A percentile compares a stretch with the other conserved stretches of the same genome.
phyloP scores from a whole-genome alignment of 2,797 vertebrate species.

The Brotula barbata region DNA sequence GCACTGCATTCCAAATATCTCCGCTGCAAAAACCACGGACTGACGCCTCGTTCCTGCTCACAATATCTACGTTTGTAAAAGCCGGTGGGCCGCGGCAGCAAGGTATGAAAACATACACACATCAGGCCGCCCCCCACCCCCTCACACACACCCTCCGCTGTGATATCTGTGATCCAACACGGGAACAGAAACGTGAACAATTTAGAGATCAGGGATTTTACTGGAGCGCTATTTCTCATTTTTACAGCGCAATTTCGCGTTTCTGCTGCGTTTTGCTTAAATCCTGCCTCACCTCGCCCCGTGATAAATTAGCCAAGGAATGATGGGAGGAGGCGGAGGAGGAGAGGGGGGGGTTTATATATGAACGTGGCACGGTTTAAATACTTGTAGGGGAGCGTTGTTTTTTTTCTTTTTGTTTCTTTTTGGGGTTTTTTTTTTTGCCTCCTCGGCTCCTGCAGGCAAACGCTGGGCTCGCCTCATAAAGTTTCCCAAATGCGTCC shows the following conservation, averaged over 20 bases:
- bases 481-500: constrained; percentile 80
- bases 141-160: too few species aligned
- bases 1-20: constrained; percentile 75
- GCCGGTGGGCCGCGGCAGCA: too few species aligned
- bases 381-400: constrained; percentile 41
- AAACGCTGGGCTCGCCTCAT: constrained; percentile 71
- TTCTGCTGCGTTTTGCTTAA: constrained; percentile 23
- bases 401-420: constrained; percentile 14
- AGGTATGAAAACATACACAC: constrained; percentile 15
- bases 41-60: constrained; percentile 20
- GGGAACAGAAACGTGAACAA: neutral
- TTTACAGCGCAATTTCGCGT: constrained; percentile 27
- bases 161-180: too few species aligned
- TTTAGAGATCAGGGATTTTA: constrained; percentile 4
- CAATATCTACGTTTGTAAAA: too few species aligned
- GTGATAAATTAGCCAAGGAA: constrained; percentile 49
- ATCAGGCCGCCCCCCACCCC: too few species aligned
- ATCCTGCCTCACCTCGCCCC: constrained; percentile 4
- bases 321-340: too few species aligned
- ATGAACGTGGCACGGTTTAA: constrained; percentile 62
- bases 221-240: neutral
- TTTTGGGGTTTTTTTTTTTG: constrained; percentile 14
- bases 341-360: constrained; percentile 17
- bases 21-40: too few species aligned
- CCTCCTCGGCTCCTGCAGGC: constrained; percentile 61